Conservation (phyloP, 2,113 vertebrate genomes). For the Hiodon tergisus region DNA sequence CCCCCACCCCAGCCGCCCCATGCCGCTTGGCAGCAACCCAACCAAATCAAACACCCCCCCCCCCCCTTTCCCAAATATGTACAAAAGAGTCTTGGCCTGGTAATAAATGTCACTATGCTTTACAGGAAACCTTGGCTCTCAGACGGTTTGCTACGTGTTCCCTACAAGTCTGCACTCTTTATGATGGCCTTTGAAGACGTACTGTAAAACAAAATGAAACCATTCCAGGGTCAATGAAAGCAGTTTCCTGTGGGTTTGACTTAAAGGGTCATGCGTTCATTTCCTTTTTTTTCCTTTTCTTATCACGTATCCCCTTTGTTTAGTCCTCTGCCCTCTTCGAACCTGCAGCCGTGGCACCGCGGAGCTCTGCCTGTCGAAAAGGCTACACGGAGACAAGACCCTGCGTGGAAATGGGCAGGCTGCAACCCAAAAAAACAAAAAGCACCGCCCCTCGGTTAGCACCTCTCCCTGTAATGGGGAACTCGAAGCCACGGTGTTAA, state of each 20-base stretch:
- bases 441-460: not conserved
- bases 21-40: slow-evolving; percentile 2
- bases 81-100: not conserved
- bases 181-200: slow-evolving; percentile 21
- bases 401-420: too few species aligned
- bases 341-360: not conserved
- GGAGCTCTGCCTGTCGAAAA: not conserved
- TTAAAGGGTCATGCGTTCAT: not conserved
- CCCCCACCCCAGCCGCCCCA: not conserved
- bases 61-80: not conserved
- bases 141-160: slow-evolving; percentile 22
- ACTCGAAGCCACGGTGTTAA: not conserved
- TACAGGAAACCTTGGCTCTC: slow-evolving; percentile 16
- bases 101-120: slow-evolving; percentile 26
- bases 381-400: not conserved
- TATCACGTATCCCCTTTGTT: slow-evolving; percentile 9
- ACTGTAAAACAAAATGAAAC: slow-evolving; percentile 32
- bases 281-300: not conserved
- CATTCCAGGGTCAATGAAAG: slow-evolving; percentile 20
- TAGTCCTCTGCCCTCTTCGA: not conserved
- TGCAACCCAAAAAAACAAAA: too few species aligned
- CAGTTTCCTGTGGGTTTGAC: slow-evolving; percentile 3
- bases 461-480: not conserved
- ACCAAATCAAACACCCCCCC: not conserved
- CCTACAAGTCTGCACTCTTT: slow-evolving; percentile 22